Percentiles rank a stretch among this genome's conserved stretches.
These are phyloP conservation scores for Helicoverpa assulta DNA, from an alignment of 2,888 invertebrate genomes.

Conservation along the genomic window DNA sequence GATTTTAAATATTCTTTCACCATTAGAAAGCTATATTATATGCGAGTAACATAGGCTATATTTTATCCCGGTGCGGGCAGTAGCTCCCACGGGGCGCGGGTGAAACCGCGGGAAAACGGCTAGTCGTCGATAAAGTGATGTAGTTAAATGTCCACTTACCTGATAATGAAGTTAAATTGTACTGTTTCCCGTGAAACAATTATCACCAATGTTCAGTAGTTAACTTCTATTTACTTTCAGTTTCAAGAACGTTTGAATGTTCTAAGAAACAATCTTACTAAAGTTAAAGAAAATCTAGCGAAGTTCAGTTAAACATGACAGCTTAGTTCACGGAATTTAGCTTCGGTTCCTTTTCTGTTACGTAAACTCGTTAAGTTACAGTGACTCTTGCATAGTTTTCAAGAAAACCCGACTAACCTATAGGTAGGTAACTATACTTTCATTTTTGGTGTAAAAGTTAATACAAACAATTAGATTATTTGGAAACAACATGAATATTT, in stretches of 20 bases:
- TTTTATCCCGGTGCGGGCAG: too few species aligned
- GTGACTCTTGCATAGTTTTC: background rate
- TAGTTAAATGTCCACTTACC: background rate
- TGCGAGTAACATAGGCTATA: too few species aligned
- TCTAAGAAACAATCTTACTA: conserved; percentile 6
- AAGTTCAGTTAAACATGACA: conserved; percentile 2
- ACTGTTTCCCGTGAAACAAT: background rate
- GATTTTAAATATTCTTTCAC: too few species aligned
- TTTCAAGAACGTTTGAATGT: conserved; percentile 6
- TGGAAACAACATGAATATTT: too few species aligned
- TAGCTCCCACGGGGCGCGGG: too few species aligned
- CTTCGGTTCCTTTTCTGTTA: background rate
- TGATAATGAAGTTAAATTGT: background rate
- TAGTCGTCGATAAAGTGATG: too few species aligned
- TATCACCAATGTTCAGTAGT: background rate
- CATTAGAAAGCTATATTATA: too few species aligned
- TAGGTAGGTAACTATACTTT: too few species aligned
- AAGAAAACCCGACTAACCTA: background rate
- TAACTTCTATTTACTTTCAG: background rate
- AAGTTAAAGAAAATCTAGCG: conserved; percentile 8
- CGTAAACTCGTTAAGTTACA: background rate
- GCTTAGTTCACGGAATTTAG: background rate
- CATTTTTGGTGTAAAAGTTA: too few species aligned
- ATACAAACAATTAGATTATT: too few species aligned
- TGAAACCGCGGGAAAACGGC: too few species aligned